Percentiles rank a stretch among this genome's conserved stretches.
These are phyloP conservation scores for Catharus ustulatus DNA, from an alignment of 2,797 vertebrate genomes.

Conservation along the genomic window DNA sequence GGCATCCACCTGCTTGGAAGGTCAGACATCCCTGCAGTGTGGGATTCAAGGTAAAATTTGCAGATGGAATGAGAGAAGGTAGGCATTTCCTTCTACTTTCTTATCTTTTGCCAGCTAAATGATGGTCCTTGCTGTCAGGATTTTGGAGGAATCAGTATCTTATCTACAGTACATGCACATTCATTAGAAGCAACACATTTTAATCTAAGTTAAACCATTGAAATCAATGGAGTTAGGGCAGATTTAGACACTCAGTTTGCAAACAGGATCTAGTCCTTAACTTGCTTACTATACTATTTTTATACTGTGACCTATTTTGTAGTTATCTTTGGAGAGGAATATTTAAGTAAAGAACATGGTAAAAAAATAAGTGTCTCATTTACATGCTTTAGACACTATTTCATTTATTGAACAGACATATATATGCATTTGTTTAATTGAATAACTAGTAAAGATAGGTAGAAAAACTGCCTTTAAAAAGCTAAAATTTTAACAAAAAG, in stretches of 20 bases:
- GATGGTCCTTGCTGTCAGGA: not conserved
- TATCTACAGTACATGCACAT: not conserved
- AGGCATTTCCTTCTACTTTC: not conserved
- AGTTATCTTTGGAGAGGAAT: conserved; percentile 37
- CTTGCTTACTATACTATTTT: conserved; percentile 56
- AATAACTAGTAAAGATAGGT: not conserved
- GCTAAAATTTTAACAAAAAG: not conserved
- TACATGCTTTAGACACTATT: not conserved
- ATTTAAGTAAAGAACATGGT: conserved; percentile 2
- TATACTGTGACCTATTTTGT: conserved; percentile 63
- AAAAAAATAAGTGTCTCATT: not conserved
- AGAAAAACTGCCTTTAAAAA: not conserved
- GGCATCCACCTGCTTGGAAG: not conserved
- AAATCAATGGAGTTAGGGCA: not conserved
- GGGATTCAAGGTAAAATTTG: not conserved
- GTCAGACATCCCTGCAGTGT: not conserved
- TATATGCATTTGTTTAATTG: not conserved
- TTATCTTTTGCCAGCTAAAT: not conserved
- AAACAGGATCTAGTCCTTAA: conserved; percentile 10
- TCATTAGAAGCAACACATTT: not conserved
- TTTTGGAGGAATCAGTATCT: not conserved
- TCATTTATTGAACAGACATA: not conserved
- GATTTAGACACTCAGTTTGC: not conserved
- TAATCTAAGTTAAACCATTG: not conserved
- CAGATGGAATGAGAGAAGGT: not conserved